Evolutionary conservation across 2,113 vertebrate species (phyloP).

Genomic region (Silurus asotus): DNA sequence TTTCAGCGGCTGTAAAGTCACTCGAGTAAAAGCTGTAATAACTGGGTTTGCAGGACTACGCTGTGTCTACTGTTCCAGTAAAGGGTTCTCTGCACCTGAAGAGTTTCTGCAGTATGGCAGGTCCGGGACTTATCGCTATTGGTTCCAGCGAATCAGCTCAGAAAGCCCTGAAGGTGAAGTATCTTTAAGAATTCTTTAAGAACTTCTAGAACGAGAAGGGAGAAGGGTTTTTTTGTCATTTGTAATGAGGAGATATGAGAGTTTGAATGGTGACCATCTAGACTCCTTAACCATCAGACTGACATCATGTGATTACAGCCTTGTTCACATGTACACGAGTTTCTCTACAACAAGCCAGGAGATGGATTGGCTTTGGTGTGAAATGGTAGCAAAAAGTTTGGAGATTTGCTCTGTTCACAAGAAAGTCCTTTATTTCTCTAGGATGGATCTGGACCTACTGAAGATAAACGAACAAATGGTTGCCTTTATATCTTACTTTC

Average conservation of each 20-base stretch:
- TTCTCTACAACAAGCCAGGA: neutral
- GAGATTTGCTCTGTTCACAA: too few species aligned
- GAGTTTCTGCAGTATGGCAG: conserved; percentile 97
- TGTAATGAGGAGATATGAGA: neutral
- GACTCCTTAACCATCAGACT: neutral
- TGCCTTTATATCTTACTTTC: neutral
- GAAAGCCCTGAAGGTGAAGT: conserved; percentile 90
- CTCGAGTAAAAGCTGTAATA: neutral
- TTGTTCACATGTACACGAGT: neutral
- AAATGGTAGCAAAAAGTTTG: too few species aligned
- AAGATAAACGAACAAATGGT: neutral
- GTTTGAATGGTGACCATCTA: neutral
- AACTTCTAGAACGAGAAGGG: neutral
- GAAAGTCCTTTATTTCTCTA: too few species aligned
- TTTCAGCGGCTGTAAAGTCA: neutral
- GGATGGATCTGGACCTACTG: neutral
- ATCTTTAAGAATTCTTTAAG: too few species aligned
- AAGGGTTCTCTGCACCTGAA: conserved; percentile 86
- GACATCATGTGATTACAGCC: neutral
- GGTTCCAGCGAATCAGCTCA: conserved; percentile 93
- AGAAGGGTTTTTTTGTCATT: neutral
- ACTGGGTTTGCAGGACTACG: conserved; percentile 76
- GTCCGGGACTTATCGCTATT: conserved; percentile 90
- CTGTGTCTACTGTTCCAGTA: conserved; percentile 92
- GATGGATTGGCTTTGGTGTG: neutral